These are phyloP conservation scores for Neoitamus cyanurus DNA, from an alignment of 2,888 invertebrate species.

Conservation along the genomic window DNA sequence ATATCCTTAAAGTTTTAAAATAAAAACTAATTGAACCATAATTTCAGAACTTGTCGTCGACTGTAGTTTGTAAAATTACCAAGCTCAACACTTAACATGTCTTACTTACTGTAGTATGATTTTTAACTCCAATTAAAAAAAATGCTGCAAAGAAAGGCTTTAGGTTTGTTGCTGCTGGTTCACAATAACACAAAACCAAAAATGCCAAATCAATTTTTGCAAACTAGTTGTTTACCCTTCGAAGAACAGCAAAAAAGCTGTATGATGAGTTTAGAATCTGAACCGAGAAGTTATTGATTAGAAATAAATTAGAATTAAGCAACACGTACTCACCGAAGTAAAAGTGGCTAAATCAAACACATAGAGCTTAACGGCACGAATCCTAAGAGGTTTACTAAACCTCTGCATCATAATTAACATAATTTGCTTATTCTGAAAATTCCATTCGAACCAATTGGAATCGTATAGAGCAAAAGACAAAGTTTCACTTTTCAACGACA, in stretches of 20 bases:
- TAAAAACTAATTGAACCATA: no score
- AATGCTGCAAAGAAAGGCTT: no score
- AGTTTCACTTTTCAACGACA: background rate
- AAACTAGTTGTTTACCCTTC: background rate
- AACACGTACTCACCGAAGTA: background rate
- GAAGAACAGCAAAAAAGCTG: background rate
- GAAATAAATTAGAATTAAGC: background rate
- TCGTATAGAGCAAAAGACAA: background rate
- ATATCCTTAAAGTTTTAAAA: no score
- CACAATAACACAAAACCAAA: no score
- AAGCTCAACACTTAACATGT: no score
- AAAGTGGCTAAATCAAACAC: background rate
- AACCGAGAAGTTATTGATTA: background rate
- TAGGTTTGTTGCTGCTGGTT: no score
- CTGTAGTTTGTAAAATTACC: no score
- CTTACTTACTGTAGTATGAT: no score
- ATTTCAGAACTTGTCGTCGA: no score
- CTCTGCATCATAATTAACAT: slow-evolving; percentile 14
- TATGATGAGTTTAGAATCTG: slow-evolving; percentile 17
- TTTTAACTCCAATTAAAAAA: no score
- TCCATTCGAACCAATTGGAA: slow-evolving; percentile 14
- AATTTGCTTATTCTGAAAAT: background rate
- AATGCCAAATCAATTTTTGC: background rate
- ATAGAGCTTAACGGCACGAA: background rate
- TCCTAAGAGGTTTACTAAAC: background rate